Conservation (phyloP, 2,888 invertebrate genomes). For the Patella depressa region DNA sequence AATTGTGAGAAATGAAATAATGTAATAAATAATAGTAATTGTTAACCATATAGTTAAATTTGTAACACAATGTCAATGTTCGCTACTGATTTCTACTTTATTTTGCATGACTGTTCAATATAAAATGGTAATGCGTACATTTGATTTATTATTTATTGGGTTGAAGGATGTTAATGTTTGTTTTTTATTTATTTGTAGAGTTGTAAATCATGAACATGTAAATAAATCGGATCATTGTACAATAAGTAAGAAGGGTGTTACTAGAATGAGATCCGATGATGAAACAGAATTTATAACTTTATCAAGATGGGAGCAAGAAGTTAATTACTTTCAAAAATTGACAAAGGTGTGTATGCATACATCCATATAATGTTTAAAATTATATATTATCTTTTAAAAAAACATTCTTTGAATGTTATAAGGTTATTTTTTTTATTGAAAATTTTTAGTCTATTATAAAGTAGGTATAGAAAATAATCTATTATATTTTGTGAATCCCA, state of each 20-base stretch:
- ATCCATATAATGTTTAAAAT: too few species aligned
- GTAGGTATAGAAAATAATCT: too few species aligned
- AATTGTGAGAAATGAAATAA: neutral
- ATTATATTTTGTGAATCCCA: too few species aligned
- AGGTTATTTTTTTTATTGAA: too few species aligned
- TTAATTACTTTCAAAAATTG: slow-evolving; percentile 83
- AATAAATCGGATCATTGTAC: slow-evolving; percentile 83
- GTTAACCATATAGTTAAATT: too few species aligned
- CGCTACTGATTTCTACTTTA: neutral
- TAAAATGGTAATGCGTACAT: too few species aligned
- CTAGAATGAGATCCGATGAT: slow-evolving; percentile 76
- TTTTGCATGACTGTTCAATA: neutral
- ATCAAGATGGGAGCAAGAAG: slow-evolving; percentile 86
- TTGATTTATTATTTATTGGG: too few species aligned
- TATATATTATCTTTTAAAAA: too few species aligned
- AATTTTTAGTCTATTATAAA: too few species aligned
- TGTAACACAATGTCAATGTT: neutral
- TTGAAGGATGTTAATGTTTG: too few species aligned
- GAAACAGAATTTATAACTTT: slow-evolving; percentile 86
- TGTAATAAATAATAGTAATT: too few species aligned
- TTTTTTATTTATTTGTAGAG: slow-evolving; percentile 72
- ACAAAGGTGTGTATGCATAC: slow-evolving; percentile 75
- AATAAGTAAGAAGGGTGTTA: slow-evolving; percentile 85
- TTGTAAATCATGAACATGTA: slow-evolving; percentile 81
- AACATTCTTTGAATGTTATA: too few species aligned